phyloP scores from a whole-genome alignment of 2,797 vertebrate genomes.

The Potorous gilbertii region DNA sequence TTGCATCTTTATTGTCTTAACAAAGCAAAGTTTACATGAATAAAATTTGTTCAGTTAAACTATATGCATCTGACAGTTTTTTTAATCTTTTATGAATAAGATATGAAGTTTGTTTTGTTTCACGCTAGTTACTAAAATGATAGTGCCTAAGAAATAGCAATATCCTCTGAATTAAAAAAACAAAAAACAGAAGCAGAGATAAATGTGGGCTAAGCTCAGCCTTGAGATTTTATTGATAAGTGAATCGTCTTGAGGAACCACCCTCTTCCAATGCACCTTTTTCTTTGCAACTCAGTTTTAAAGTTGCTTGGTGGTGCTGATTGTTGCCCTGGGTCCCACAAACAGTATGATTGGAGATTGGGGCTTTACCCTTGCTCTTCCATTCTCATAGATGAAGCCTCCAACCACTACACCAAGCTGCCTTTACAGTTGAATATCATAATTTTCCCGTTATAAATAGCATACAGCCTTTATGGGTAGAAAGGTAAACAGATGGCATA shows the following conservation, averaged over 20 bases:
- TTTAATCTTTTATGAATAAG: conserved; percentile 53
- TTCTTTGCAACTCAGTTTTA: neutral
- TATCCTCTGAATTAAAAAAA: conserved; percentile 49
- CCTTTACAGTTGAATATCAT: neutral
- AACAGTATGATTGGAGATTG: neutral
- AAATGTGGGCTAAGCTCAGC: neutral
- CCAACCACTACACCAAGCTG: neutral
- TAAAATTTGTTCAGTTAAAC: conserved; percentile 46
- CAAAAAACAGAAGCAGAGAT: neutral
- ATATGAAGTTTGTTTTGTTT: conserved; percentile 54
- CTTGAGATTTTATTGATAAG: neutral
- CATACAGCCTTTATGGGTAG: neutral
- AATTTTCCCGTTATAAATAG: neutral
- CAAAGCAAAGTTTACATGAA: conserved; percentile 18
- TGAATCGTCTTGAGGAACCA: neutral
- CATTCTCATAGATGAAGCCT: neutral
- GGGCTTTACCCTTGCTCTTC: too few species aligned
- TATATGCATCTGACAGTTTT: conserved; percentile 22
- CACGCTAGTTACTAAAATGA: conserved; percentile 43
- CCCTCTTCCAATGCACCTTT: neutral
- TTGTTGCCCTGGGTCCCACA: neutral
- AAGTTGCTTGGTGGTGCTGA: neutral
- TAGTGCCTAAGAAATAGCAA: neutral
- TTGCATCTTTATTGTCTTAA: conserved; percentile 18
- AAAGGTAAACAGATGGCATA: neutral